These are phyloP conservation scores for Pollenia griseotomentosa DNA, from an alignment of 2,888 invertebrate species.

Conservation along the genomic window DNA sequence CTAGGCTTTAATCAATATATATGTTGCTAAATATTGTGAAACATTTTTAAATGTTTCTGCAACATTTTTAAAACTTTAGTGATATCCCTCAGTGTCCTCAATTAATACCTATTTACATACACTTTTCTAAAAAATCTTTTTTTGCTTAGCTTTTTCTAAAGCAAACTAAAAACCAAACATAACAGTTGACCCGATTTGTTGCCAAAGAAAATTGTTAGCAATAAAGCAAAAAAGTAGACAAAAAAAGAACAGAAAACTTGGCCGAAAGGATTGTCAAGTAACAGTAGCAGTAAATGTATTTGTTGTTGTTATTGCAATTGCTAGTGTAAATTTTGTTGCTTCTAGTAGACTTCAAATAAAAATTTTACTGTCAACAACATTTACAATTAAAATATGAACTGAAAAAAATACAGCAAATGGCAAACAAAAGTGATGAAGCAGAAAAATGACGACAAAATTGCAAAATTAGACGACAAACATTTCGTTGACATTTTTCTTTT, in stretches of 20 bases:
- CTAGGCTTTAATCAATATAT: no score
- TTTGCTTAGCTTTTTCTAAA: background rate
- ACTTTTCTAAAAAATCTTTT: background rate
- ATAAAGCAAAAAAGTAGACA: slow-evolving; percentile 13
- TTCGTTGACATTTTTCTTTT: slow-evolving; percentile 44
- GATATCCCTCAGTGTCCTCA: background rate
- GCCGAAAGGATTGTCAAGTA: slow-evolving; percentile 41
- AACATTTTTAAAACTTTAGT: background rate
- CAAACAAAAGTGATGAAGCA: slow-evolving; percentile 38
- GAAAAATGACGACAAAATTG: slow-evolving; percentile 45
- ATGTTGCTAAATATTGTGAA: no score
- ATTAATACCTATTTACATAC: slow-evolving; percentile 23
- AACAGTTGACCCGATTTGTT: slow-evolving; percentile 60
- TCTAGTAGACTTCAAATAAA: slow-evolving; percentile 9
- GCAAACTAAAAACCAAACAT: slow-evolving; percentile 35
- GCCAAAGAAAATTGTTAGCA: slow-evolving; percentile 10
- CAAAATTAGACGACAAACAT: slow-evolving; percentile 41
- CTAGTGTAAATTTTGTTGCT: slow-evolving; percentile 1
- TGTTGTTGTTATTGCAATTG: background rate
- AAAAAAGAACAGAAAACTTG: slow-evolving; percentile 5
- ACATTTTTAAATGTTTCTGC: background rate
- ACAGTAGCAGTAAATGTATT: slow-evolving; percentile 5
- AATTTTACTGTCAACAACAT: slow-evolving; percentile 40
- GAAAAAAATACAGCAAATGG: slow-evolving; percentile 13
- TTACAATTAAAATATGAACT: slow-evolving; percentile 3